phyloP scores from a whole-genome alignment of 2,113 vertebrate species.

The Eudyptes chrysolophus region DNA sequence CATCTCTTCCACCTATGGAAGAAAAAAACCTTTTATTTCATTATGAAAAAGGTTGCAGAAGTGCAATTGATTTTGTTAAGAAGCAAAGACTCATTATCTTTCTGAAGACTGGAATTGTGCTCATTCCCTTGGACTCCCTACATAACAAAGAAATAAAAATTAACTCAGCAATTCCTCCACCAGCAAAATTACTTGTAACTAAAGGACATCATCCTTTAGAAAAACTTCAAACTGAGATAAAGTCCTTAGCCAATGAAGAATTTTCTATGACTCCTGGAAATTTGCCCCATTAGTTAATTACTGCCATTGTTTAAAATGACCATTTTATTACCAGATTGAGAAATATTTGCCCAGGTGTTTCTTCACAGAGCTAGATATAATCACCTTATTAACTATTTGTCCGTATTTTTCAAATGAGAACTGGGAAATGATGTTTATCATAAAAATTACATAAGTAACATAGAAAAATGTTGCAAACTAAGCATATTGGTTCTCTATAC shows the following conservation, averaged over 20 bases:
- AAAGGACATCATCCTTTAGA: conserved; percentile 18
- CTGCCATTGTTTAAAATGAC: not conserved
- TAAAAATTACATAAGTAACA: not conserved
- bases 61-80: conserved; percentile 44
- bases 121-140: conserved; percentile 13
- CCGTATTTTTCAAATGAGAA: not conserved
- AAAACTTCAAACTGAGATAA: not conserved
- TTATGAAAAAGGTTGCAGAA: conserved; percentile 54
- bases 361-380: not conserved
- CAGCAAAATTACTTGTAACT: conserved; percentile 29
- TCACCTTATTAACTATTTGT: not conserved
- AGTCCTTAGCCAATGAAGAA: not conserved
- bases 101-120: conserved; percentile 13
- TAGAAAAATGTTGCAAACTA: not conserved
- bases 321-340: not conserved
- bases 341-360: not conserved
- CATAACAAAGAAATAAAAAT: conserved; percentile 45
- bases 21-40: conserved; percentile 19
- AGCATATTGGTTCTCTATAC: fast-evolving
- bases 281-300: not conserved
- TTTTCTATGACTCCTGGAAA: not conserved
- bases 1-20: conserved; percentile 23
- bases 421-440: not conserved
- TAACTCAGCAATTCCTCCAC: conserved; percentile 21
- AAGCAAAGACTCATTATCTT: conserved; percentile 27